Evolutionary conservation across 64 coral and sea anemone genomes (phyloP), one percentile per base, ranked within the genome.

Genomic region (Porites australiensis): DNA sequence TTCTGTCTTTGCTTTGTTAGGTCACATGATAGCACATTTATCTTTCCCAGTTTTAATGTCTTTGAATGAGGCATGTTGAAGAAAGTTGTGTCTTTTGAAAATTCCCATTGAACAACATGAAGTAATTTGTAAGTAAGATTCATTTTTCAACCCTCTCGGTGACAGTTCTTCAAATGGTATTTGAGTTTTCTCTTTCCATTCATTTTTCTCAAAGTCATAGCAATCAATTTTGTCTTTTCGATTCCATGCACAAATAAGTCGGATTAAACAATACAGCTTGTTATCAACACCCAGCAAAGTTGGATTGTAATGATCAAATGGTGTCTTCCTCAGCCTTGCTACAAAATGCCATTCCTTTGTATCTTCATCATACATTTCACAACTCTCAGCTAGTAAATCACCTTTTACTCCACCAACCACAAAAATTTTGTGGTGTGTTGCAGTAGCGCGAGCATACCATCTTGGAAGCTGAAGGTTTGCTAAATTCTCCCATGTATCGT

Each of bases 261-360:
- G 14, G 48, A 76, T 76, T 50, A 76, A 50, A n/a, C 45, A 76
- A 44, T 76, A 76, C 13, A 76, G 73, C 73, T 50, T 76, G 73
- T 76, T 6, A 1, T 76, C 73, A 19, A 49, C 73, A 76, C 73
- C 14, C 11, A 50, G 13, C 73, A 76, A 16, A 76, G 44, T 50
- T 19, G 54, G 54, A 12, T 6, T 3, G 44, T 76, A 76, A 74
- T 49, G 3, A 5, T 74, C 72, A 48, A 74, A 74, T 47, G 72
- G 72, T 0, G 47, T 50, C 47, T 51, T 76, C 47, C 46, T 76
- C 16, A 76, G 15, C 46, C 19, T 76, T 16, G 73, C 44, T 47
- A 50, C n/a, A n/a, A 76, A 50, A 19, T 76, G 73, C 73, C 73
- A 76, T 76, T 76, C 73, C 16, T 76, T 50, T 19, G 46, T 8